Conservation (phyloP, 2,113 vertebrate species). For the Ochotona curzoniae region DNA sequence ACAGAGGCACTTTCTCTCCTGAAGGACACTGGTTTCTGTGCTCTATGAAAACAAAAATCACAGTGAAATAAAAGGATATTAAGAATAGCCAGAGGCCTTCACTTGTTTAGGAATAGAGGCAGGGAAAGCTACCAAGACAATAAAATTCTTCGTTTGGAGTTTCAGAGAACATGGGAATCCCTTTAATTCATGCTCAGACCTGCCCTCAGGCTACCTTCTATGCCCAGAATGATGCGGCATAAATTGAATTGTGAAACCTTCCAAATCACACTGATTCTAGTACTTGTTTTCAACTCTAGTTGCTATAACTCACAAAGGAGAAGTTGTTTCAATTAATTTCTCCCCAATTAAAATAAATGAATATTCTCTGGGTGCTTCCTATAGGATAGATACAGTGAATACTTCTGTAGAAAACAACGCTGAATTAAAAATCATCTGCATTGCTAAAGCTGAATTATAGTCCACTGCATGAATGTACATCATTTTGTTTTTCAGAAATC, state of each 20-base stretch:
- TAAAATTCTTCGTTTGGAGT: background rate
- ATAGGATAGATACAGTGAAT: background rate
- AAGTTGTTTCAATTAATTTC: background rate
- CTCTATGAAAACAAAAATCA: background rate
- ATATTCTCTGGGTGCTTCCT: background rate
- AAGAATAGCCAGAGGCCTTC: conserved; percentile 28
- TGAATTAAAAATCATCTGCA: background rate
- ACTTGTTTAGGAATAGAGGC: background rate
- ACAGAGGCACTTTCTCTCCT: background rate
- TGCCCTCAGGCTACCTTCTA: background rate
- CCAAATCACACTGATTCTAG: background rate
- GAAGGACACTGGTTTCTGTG: background rate
- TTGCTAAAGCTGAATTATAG: background rate
- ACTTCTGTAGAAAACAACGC: background rate
- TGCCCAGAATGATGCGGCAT: background rate
- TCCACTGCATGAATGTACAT: background rate
- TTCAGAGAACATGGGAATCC: background rate
- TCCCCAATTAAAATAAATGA: background rate
- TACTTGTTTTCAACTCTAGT: background rate
- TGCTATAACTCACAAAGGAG: background rate
- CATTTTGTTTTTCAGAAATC: background rate
- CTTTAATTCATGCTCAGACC: background rate
- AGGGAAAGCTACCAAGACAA: background rate
- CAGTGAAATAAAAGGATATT: background rate
- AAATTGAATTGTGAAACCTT: background rate